Evolutionary conservation across 2,888 invertebrate genomes (phyloP).

Genomic region (Leptinotarsa juncta): DNA sequence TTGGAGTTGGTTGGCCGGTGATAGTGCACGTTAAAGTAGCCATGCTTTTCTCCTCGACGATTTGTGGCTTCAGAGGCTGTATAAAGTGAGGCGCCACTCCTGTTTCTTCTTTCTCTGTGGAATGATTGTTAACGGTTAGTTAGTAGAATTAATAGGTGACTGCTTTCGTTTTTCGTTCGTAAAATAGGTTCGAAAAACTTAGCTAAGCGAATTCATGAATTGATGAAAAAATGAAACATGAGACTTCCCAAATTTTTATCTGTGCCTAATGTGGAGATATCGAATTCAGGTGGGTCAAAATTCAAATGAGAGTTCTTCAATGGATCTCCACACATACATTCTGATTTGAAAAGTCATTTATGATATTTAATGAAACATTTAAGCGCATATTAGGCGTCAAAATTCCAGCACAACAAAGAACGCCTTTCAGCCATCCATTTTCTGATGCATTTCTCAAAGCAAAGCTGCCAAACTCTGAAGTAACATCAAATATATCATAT

Average conservation of each 20-base stretch:
- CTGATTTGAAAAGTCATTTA: not conserved
- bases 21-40: slow-evolving; percentile 77
- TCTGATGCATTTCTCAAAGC: not conserved
- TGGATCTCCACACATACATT: not conserved
- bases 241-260: no score
- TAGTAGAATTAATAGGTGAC: not conserved
- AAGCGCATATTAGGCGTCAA: not conserved
- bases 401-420: slow-evolving; percentile 16
- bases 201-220: not conserved
- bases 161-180: no score
- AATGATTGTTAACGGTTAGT: slow-evolving; percentile 17
- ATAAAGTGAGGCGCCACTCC: slow-evolving; percentile 76
- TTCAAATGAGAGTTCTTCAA: not conserved
- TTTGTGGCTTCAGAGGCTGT: slow-evolving; percentile 74
- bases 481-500: slow-evolving; percentile 53
- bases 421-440: slow-evolving; percentile 22
- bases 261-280: no score
- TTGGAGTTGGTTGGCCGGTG: slow-evolving; percentile 76
- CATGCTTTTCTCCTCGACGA: slow-evolving; percentile 72
- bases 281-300: no score
- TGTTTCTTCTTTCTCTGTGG: slow-evolving; percentile 75
- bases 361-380: not conserved
- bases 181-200: not conserved
- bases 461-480: slow-evolving; percentile 6
- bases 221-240: no score